Percentiles rank a stretch among this genome's conserved stretches.
Conservation (phyloP, 2,113 vertebrate genomes). For the Pontoporia blainvillei region DNA sequence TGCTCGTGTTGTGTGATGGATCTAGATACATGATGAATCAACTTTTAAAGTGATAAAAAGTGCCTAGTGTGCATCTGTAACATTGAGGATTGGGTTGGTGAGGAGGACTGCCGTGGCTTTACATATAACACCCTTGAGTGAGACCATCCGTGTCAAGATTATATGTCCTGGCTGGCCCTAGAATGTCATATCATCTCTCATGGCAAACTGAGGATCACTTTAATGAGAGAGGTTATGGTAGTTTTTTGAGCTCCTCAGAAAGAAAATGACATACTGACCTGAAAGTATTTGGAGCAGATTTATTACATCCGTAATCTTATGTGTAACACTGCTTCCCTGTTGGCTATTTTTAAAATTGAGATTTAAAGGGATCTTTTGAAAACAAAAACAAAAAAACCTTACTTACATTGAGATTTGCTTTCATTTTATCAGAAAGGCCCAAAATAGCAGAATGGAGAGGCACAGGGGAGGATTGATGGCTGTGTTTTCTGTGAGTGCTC, state of each 20-base stretch:
- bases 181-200: neutral
- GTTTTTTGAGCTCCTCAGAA: neutral
- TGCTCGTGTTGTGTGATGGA: neutral
- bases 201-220: neutral
- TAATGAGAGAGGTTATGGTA: neutral
- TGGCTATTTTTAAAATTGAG: neutral
- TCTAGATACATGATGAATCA: neutral
- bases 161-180: neutral
- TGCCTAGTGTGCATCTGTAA: neutral
- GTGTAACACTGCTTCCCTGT: neutral
- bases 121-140: neutral
- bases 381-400: neutral
- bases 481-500: neutral
- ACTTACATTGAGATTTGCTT: neutral
- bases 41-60: neutral
- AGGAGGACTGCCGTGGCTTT: neutral
- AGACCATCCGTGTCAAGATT: neutral
- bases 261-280: neutral
- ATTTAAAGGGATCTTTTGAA: neutral
- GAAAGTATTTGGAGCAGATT: neutral
- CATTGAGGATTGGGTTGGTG: neutral
- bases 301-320: neutral
- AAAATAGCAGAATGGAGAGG: neutral
- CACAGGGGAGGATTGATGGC: neutral
- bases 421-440: neutral